A percentile compares a stretch with the other conserved stretches of the same genome.
These are phyloP conservation scores for Macrobrachium rosenbergii DNA, from an alignment of 1,140 invertebrate species.

Conservation along the genomic window DNA sequence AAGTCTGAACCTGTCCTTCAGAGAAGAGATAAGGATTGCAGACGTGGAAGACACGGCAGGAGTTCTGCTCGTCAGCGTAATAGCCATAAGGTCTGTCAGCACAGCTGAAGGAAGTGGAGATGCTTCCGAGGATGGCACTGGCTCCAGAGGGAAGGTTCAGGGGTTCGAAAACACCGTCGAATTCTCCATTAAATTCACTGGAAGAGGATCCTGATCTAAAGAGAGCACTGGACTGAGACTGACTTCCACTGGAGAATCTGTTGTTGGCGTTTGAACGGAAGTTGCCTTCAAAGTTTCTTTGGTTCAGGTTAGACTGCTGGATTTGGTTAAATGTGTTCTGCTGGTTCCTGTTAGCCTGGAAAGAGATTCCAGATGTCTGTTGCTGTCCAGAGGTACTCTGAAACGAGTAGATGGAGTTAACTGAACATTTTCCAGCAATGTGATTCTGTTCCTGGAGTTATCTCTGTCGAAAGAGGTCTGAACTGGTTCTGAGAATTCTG, in stretches of 20 bases:
- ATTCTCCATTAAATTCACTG: not conserved
- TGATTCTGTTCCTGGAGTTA: too few species aligned
- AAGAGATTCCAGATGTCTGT: too few species aligned
- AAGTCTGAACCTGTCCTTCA: not conserved
- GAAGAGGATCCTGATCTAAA: not conserved
- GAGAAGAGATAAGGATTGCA: constrained; percentile 67
- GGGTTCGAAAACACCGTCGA: constrained; percentile 2
- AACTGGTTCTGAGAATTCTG: too few species aligned
- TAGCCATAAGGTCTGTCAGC: constrained; percentile 83
- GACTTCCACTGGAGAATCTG: not conserved
- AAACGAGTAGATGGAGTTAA: too few species aligned
- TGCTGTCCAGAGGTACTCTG: too few species aligned
- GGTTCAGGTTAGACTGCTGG: too few species aligned
- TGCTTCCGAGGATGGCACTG: not conserved
- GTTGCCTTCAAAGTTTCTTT: too few species aligned
- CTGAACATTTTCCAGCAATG: too few species aligned
- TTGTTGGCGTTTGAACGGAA: too few species aligned
- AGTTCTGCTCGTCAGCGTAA: constrained; percentile 88
- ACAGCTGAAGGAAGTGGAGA: constrained; percentile 76
- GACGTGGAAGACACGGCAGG: constrained; percentile 81
- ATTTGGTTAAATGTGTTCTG: too few species aligned
- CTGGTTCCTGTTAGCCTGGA: too few species aligned
- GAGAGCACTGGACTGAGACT: not conserved
- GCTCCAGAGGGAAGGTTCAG: constrained; percentile 24
- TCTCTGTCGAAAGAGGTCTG: too few species aligned